Evolutionary conservation across 2,113 vertebrate genomes (phyloP), one percentile per base, ranked within the genome.

Genomic region (Oreochromis aureus): DNA sequence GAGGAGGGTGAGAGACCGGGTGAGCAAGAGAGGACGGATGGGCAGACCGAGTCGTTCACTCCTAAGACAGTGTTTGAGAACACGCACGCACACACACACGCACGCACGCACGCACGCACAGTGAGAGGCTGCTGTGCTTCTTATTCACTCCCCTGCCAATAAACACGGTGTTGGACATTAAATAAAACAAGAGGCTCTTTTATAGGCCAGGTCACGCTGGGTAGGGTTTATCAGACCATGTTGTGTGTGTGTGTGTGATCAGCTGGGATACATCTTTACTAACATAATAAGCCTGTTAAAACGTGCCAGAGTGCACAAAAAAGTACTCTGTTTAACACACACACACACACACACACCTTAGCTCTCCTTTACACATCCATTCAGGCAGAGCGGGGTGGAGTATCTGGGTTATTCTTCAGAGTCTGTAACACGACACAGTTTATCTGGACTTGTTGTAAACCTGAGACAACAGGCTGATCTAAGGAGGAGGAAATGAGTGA

Each of bases 141-240:
- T 90, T 86, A 87, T 95, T 94, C 93, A 94, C 59, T 83, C 34
- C 27, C 71, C 83, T 87, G 92, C 94, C 94, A 94, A 95, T 94
- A 95, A 95, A 96, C 95, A 95, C 30, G 46, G 69, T 96, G 95
- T 95, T 88, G 91, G 94, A 96, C 95, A 96, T 95, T 95, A 92
- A 80, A 95, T 94, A 93, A 95, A 95, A 96, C 95, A 95, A 95
- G 89, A 88, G 91, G 73, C 89, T 89, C 93, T 84, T 95, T 95
- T 91, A 93, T 84, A 80, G 81, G 16, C 54, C 1, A 16, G 91
- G 95, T 95, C 94, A 94, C 91, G 87, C 93, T 90, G 92, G 84
- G 71, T 92, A 71, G 87, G 91, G 85, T 93, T 93, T 94, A 95
- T 94, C 94, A 91, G 87, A 92, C 76, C 88, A 59, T 79, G 89